A percentile compares a stretch with the other conserved stretches of the same genome.
These are phyloP conservation scores for Meganola albula DNA, from an alignment of 2,888 invertebrate genomes.

Conservation along the genomic window DNA sequence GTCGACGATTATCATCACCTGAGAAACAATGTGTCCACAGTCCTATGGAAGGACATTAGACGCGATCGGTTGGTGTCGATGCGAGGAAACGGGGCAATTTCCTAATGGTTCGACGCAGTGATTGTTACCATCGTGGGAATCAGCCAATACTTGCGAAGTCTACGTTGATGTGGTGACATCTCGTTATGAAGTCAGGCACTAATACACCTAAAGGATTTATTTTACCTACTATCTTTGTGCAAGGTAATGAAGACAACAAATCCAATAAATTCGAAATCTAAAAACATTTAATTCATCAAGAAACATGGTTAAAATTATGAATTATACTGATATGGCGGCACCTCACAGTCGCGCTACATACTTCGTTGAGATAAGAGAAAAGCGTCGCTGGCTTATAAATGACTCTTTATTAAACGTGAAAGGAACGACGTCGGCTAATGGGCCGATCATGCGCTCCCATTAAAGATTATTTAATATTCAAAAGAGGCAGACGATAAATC, in stretches of 20 bases:
- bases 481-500: conserved; percentile 75
- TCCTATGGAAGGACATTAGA: conserved; percentile 48
- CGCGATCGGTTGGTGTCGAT: conserved; percentile 45
- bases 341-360: conserved; percentile 73
- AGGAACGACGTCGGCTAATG: conserved; percentile 76
- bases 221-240: no score
- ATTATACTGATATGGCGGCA: conserved; percentile 75
- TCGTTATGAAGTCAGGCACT: conserved; percentile 15
- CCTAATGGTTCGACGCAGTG: conserved; percentile 60
- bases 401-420: conserved; percentile 78
- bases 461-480: conserved; percentile 79
- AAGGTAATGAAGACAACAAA: conserved; percentile 38
- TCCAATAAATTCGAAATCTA: conserved; percentile 38
- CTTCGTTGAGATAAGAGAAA: conserved; percentile 73
- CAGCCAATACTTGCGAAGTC: conserved; percentile 39
- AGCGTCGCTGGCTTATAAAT: conserved; percentile 75
- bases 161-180: conserved; percentile 15
- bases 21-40: conserved; percentile 40
- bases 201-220: no score
- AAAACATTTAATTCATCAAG: conserved; percentile 42
- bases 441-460: conserved; percentile 78
- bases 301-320: conserved; percentile 71
- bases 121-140: conserved; percentile 62
- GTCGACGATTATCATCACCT: no score
- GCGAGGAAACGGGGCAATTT: conserved; percentile 47